Base-by-base conservation (phyloP, 2,797 vertebrate genomes). In the Ispidina lecontei region DNA sequence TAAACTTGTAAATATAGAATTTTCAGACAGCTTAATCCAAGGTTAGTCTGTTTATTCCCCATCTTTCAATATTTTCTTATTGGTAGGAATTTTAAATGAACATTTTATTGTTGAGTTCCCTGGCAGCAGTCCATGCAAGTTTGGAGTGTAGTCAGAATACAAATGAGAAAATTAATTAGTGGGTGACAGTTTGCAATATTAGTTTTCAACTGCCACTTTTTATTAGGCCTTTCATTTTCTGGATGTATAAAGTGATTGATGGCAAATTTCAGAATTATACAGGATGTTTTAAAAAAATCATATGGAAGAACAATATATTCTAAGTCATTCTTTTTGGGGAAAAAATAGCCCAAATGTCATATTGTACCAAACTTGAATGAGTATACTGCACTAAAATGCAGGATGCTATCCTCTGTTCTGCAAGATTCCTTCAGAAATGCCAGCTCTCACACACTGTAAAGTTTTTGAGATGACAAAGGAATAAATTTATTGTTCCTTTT, bases 131-230 rank as follows among this genome's bases (percentile, higher is more conserved):
- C 47, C 68, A 31, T 8, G 31, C 19, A 76, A 55, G 33, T 67
- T 89, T 76, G 21, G 23, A 58, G 12, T 39, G 9, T 44, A 68
- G 19, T 70, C 56, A 55, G 71, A 94, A 93, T 87, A 74, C 16
- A 33, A 68, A 76, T 72, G 88, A 90, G 78, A 69, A 89, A 96
- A 89, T 72, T 90, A 96, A 94, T 88, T 90, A 93, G 74, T 33
- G 86, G 87, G n/a, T 88, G 84, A 70, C 79, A 90, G 59, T 67
- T 70, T 83, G 14, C 49, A 75, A 77, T 94, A 72, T 83, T 90
- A 85, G 59, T 81, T 95, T 93, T 89, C 49, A 87, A 56, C 74
- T 82, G 49, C 54, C 56, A 79, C 25, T 91, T 89, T 90, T 91
- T 92, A 84, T 25, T 67, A 69, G 44, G 29, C 75, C 59, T 89